These are phyloP conservation scores for Antheraea pernyi DNA, from an alignment of 1,140 invertebrate genomes.

Conservation along the genomic window DNA sequence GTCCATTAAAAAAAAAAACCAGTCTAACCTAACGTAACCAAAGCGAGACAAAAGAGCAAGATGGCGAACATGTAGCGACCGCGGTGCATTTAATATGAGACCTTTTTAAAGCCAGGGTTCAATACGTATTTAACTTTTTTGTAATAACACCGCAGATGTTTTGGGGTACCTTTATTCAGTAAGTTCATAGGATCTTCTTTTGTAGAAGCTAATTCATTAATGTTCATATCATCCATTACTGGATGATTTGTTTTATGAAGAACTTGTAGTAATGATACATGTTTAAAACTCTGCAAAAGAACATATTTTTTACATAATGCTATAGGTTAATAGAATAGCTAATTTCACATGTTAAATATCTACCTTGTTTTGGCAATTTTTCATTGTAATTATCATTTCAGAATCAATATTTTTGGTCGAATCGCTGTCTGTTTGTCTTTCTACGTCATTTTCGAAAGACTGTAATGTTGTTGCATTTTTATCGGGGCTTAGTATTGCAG, in stretches of 20 bases:
- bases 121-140: too few species aligned
- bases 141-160: too few species aligned
- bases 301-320: too few species aligned
- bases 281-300: conserved; percentile 50
- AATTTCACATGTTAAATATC: neutral
- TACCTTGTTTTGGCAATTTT: conserved; percentile 62
- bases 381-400: conserved; percentile 70
- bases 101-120: too few species aligned
- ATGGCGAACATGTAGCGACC: too few species aligned
- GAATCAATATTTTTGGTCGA: conserved; percentile 46
- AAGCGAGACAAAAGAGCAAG: too few species aligned
- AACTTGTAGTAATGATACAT: conserved; percentile 64
- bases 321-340: neutral
- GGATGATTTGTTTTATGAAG: conserved; percentile 61
- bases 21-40: too few species aligned
- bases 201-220: conserved; percentile 22
- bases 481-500: neutral
- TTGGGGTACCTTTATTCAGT: conserved; percentile 46
- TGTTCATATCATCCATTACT: conserved; percentile 20
- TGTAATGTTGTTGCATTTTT: conserved; percentile 9
- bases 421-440: conserved; percentile 24
- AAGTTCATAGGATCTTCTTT: conserved; percentile 57
- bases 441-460: conserved; percentile 35
- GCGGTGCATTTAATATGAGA: too few species aligned
- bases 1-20: too few species aligned